A percentile compares a stretch with the other conserved stretches of the same genome.
Evolutionary conservation across 2,113 vertebrate genomes (phyloP).

Genomic region (Fulmarus glacialis): DNA sequence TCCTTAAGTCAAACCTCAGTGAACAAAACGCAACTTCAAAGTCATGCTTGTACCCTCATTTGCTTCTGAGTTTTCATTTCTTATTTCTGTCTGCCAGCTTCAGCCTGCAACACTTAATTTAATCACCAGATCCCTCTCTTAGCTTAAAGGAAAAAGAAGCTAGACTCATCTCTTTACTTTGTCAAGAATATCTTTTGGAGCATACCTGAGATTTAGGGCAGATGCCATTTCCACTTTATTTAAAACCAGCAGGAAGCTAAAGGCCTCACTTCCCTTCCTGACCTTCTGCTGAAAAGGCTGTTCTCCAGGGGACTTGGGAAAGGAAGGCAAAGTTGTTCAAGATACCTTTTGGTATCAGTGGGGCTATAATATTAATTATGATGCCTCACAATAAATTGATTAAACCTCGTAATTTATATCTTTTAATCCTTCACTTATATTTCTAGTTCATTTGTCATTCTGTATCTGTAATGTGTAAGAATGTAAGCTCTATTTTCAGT

Average conservation of each 20-base stretch:
- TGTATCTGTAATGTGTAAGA: neutral
- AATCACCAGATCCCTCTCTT: neutral
- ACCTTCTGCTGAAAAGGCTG: neutral
- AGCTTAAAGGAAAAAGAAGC: neutral
- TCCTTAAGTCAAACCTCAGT: neutral
- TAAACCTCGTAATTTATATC: neutral
- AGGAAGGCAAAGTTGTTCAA: neutral
- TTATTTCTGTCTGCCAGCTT: neutral
- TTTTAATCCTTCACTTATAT: neutral
- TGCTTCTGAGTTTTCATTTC: neutral
- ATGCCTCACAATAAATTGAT: neutral
- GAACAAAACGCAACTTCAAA: neutral
- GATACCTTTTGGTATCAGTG: neutral
- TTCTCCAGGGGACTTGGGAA: neutral
- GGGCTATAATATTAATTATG: neutral
- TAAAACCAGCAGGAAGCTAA: neutral
- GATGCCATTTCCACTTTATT: constrained; percentile 2
- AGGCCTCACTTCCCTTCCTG: neutral
- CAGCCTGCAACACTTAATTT: neutral
- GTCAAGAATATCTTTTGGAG: neutral
- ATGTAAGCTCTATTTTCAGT: neutral
- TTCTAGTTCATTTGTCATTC: neutral
- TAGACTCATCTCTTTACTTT: neutral
- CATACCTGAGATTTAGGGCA: neutral
- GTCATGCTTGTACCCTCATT: neutral